Base-by-base conservation (phyloP, 2,113 vertebrate genomes). In the Bubo blakistoni region DNA sequence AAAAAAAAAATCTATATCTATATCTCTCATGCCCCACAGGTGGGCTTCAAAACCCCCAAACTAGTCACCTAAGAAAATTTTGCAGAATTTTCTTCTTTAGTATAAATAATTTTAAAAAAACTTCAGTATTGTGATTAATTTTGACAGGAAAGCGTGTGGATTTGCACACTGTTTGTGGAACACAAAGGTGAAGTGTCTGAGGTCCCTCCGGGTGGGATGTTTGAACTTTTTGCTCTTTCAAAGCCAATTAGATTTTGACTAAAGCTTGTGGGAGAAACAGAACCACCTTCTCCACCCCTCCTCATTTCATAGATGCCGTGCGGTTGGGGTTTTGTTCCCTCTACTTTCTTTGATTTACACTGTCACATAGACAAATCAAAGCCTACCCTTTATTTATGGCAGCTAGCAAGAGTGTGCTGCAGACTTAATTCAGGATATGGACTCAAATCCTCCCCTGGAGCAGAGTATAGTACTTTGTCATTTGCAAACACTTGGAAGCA, bases 401-500 rank as follows among this genome's bases (percentile, higher is more conserved):
- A 94, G 73, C 77, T 62, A 87, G 92, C 47, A 63, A 61, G 88
- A 61, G 66, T 63, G 52, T 81, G 84, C 67, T 85, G 46, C 42
- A 87, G 93, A 92, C 90, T 96, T 95, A 92, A 95, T 96, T 96
- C 94, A 84, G 87, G 76, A 91, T 93, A 94, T 92, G 91, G 93
- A 96, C 94, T 97, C 72, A 93, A 77, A 92, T 92, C 84, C 82
- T 94, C 91, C 91, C 93, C 83, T 69, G 70, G 69, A 85, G 96
- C 88, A 77, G 77, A 62, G 61, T 8, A 2, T 14, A 62, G 73
- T 63, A 71, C 93, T 97, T 91, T 88, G 96, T 92, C 94, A 90
- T 94, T 97, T 92, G 74, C 90, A 95, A 92, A 78, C 71, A 88
- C 77, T 96, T 91, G 88, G 86, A 96, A 96, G 72, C 73, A 13